These are phyloP conservation scores for Balanococcus diminutus DNA, from an alignment of 2,888 invertebrate species.

Conservation along the genomic window DNA sequence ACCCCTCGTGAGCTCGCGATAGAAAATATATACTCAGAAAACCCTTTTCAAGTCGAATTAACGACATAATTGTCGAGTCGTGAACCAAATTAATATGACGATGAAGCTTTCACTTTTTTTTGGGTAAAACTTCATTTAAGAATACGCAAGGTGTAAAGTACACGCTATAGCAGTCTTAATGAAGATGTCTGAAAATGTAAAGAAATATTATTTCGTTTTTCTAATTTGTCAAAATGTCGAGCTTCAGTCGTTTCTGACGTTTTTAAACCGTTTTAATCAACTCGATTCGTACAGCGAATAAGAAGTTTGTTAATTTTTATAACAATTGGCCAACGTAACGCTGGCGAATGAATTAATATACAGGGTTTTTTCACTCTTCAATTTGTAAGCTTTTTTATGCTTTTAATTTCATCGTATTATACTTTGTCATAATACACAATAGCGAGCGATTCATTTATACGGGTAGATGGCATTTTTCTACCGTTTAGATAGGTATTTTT, in stretches of 20 bases:
- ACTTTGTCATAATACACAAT: neutral
- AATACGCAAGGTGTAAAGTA: neutral
- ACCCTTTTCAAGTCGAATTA: constrained; percentile 16
- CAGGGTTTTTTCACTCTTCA: neutral
- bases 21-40: neutral
- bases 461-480: neutral
- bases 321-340: constrained; percentile 39
- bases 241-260: constrained; percentile 17
- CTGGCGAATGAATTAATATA: neutral
- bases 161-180: neutral
- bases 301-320: constrained; percentile 41
- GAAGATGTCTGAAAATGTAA: constrained; percentile 36
- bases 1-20: neutral
- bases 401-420: constrained; percentile 11
- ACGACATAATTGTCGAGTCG: constrained; percentile 14
- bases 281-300: neutral
- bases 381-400: neutral
- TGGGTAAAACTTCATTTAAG: neutral
- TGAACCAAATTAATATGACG: neutral
- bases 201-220: constrained; percentile 33
- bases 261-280: constrained; percentile 28
- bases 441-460: neutral
- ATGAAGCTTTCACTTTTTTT: neutral
- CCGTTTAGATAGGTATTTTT: neutral
- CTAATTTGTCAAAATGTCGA: constrained; percentile 25